Evolutionary conservation across 1,140 invertebrate species (phyloP).

Genomic region (Lerema accius): DNA sequence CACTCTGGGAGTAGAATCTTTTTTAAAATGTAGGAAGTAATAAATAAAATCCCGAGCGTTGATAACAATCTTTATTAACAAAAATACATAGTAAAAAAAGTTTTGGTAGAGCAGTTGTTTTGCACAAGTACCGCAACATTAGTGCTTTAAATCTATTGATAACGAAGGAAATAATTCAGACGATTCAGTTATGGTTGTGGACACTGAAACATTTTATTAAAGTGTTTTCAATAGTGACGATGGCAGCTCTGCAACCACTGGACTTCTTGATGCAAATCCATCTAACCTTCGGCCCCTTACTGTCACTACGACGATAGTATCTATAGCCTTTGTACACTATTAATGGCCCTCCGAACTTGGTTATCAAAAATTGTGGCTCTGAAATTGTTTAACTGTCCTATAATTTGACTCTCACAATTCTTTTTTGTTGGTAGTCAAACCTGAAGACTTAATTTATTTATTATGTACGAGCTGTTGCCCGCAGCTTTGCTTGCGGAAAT

Average conservation of each 20-base stretch:
- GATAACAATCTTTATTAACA: too few relatives aligned
- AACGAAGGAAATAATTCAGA: too few relatives aligned
- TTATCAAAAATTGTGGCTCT: slow-evolving; percentile 31
- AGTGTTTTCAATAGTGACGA: slow-evolving; percentile 8
- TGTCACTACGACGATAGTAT: slow-evolving; percentile 28
- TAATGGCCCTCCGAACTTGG: slow-evolving; percentile 31
- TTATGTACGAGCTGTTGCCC: too few relatives aligned
- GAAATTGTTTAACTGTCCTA: slow-evolving; percentile 19
- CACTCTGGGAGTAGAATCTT: too few relatives aligned
- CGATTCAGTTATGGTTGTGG: slow-evolving; percentile 33
- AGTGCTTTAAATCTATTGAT: too few relatives aligned
- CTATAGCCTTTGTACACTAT: slow-evolving; percentile 30
- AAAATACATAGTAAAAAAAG: too few relatives aligned
- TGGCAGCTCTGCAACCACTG: slow-evolving; percentile 6
- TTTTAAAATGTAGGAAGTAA: too few relatives aligned
- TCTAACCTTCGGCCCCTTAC: slow-evolving; percentile 6
- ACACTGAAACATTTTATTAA: slow-evolving; percentile 9
- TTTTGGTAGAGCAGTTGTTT: too few relatives aligned
- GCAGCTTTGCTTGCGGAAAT: too few relatives aligned
- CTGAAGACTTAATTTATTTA: too few relatives aligned
- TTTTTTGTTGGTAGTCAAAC: slow-evolving; percentile 1
- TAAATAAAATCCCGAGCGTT: too few relatives aligned
- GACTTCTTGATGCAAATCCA: slow-evolving; percentile 22
- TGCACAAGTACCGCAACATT: too few relatives aligned
- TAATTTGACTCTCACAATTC: background rate